Percentiles rank a stretch among this genome's conserved stretches.
Evolutionary conservation across 2,888 invertebrate species (phyloP).

Genomic region (Gastrophysa polygoni): DNA sequence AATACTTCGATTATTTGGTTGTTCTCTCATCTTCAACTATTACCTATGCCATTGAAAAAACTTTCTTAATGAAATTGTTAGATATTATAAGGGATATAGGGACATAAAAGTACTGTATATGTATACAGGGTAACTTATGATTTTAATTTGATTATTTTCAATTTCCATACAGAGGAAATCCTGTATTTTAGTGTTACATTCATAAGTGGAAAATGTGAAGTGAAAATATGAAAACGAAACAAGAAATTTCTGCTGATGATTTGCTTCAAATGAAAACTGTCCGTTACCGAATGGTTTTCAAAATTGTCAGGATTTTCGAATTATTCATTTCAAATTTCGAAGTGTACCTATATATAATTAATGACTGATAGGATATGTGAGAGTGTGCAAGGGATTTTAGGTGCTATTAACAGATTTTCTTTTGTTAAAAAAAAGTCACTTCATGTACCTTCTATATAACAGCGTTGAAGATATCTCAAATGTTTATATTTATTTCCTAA

Average conservation of each 20-base stretch:
- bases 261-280: no score
- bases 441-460: constrained; percentile 20
- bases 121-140: constrained; percentile 39
- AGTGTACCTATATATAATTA: constrained; percentile 17
- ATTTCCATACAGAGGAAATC: constrained; percentile 23
- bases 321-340: background rate
- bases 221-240: no score
- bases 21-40: no score
- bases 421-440: constrained; percentile 25
- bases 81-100: constrained; percentile 20
- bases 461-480: constrained; percentile 16
- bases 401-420: constrained; percentile 14
- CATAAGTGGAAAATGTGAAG: constrained; percentile 5
- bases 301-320: background rate
- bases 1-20: no score
- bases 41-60: no score
- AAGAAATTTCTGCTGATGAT: no score
- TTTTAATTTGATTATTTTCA: constrained; percentile 27
- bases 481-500: constrained; percentile 14
- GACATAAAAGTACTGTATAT: constrained; percentile 35
- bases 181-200: constrained; percentile 41
- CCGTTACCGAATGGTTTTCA: background rate
- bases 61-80: no score
- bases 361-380: constrained; percentile 7
- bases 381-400: constrained; percentile 27